Evolutionary conservation across 2,113 vertebrate genomes (phyloP).

Genomic region (Galbula dea): DNA sequence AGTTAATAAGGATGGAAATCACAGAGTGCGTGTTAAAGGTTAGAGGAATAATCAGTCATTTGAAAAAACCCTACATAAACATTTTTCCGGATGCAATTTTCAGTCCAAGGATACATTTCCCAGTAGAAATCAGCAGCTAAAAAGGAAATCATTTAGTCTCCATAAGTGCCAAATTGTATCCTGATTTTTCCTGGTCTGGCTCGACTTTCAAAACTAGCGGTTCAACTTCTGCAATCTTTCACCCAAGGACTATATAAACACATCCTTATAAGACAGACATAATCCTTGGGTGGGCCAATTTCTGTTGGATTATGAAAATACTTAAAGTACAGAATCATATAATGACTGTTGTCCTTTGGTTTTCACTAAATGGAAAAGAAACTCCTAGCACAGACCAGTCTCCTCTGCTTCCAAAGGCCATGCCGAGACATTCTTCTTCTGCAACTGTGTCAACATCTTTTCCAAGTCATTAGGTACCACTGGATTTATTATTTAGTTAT

Average conservation of each 20-base stretch:
- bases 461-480: slow-evolving; percentile 50
- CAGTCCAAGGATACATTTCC: slow-evolving; percentile 98
- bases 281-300: slow-evolving; percentile 87
- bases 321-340: slow-evolving; percentile 84
- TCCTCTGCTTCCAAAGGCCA: slow-evolving; percentile 7
- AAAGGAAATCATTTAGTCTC: slow-evolving; percentile 99
- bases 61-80: slow-evolving; percentile 97
- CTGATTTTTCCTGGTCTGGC: slow-evolving; percentile 97
- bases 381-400: slow-evolving; percentile 22
- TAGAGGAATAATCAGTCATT: slow-evolving; percentile 98
- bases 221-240: slow-evolving; percentile 91
- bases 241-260: slow-evolving; percentile 88
- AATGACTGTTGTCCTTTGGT: slow-evolving; percentile 82
- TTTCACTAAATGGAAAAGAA: slow-evolving; percentile 62
- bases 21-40: slow-evolving; percentile 90
- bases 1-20: slow-evolving; percentile 83
- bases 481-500: slow-evolving; percentile 41
- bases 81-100: slow-evolving; percentile 99
- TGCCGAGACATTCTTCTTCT: not conserved
- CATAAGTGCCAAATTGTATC: slow-evolving; percentile 99
- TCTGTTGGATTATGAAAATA: slow-evolving; percentile 87
- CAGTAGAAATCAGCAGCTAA: slow-evolving; percentile 98
- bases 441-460: slow-evolving; percentile 38
- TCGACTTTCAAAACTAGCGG: slow-evolving; percentile 91
- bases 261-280: slow-evolving; percentile 83